Evolutionary conservation across 2,888 invertebrate genomes (phyloP), one percentile per base, ranked within the genome.

Genomic region (Nomada ferruginata): DNA sequence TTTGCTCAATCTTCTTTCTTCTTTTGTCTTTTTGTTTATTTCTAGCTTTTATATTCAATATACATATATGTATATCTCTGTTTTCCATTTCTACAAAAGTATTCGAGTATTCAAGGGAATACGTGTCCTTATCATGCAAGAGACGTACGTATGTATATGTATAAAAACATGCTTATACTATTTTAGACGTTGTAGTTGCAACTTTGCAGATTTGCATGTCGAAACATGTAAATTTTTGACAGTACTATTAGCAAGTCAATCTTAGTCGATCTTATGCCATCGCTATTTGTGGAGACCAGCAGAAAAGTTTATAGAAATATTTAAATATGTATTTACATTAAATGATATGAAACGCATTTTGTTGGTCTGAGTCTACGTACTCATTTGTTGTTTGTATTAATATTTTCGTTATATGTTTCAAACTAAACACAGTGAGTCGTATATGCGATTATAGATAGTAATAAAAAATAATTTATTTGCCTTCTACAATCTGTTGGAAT

Each of bases 201-300:
- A 70, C 52, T 76, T 44, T 59, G 23, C 44, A 47, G 59, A 77
- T 79, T 79, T 77, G 65, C 79, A 71, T 66, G 70, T 77, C 55
- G 79, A 65, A 59, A 47, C 53, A 60, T 57, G 20, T 15, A 44
- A 65, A 79, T 65, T 77, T 65, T 55, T 36, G 53, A 61, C 65
- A 29, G 60, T 13, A 13, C 11, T 5, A 18, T 47, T 50, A 44
- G 50, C 50, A 50, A 55, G 47, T 18, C 3, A 47, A 23, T 20
- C 15, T 7, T n/a, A 15, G 15, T n/a, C 18, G 1, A 60, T 15
- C 10, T 50, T 42, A 42, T 36, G n/a, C 20, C 53, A 53, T 11
- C 15, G 42, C 18, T 18, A 15, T 55, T 42, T 18, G n/a, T 55
- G 23, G 23, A 55, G 11, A 55, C 15, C 15, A 2, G 23, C 10